Percentiles rank a stretch among this genome's conserved stretches.
phyloP scores from a whole-genome alignment of 2,113 vertebrate genomes.

The Chrysemys picta region DNA sequence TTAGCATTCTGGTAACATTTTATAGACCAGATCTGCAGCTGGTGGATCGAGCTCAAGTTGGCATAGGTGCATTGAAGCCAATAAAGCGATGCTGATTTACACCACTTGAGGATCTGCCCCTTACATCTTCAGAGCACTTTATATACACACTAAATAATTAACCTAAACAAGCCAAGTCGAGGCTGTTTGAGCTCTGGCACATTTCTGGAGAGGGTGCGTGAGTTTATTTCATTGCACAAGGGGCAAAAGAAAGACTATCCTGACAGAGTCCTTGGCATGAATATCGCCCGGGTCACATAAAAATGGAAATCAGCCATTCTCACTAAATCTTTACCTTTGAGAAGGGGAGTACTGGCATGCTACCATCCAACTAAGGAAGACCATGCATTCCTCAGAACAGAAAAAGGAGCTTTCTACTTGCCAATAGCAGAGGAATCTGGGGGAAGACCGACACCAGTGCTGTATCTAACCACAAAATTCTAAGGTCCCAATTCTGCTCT shows the following conservation, averaged over 20 bases:
- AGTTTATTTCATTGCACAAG: conserved; percentile 28
- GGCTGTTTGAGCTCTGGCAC: neutral
- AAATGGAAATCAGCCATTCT: conserved; percentile 32
- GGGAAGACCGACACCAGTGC: conserved; percentile 20
- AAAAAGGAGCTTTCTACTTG: conserved; percentile 12
- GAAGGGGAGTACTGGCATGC: neutral
- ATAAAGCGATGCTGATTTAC: neutral
- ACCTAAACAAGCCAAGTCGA: neutral
- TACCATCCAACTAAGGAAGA: neutral
- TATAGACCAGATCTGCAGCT: neutral
- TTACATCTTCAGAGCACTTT: neutral
- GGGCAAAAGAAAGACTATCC: neutral
- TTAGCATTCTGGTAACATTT: neutral
- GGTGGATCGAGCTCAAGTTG: neutral
- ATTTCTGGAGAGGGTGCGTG: conserved; percentile 1
- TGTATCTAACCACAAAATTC: conserved; percentile 16
- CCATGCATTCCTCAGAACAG: neutral
- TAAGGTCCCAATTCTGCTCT: neutral
- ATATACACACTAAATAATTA: conserved; percentile 9
- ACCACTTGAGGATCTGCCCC: neutral
- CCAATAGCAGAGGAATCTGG: conserved; percentile 4
- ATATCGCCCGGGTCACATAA: neutral
- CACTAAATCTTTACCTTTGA: neutral
- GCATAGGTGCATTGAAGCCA: neutral
- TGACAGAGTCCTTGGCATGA: conserved; percentile 4